These are phyloP conservation scores for Anhinga rufa DNA, from an alignment of 2,113 vertebrate species.

Conservation along the genomic window DNA sequence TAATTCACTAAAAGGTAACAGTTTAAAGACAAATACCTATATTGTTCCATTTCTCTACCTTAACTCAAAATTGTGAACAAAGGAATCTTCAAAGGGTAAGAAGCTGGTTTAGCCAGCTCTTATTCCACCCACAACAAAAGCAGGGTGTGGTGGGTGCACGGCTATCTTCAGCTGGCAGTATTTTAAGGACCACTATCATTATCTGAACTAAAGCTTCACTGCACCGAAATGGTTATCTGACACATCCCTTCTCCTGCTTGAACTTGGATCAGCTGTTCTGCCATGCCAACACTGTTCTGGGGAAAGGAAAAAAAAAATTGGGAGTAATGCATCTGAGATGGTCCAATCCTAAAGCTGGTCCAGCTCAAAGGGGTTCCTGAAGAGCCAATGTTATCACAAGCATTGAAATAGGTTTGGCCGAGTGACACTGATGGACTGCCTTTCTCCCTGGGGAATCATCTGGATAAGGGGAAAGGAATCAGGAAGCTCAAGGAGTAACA, in stretches of 20 bases:
- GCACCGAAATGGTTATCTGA: background rate
- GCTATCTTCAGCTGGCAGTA: constrained; percentile 1
- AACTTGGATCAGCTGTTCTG: background rate
- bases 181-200: background rate
- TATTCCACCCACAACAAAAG: background rate
- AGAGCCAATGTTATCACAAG: background rate
- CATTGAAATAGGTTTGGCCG: background rate
- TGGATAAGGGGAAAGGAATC: background rate
- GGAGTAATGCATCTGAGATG: background rate
- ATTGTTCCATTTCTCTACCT: background rate
- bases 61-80: background rate
- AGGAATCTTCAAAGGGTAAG: background rate
- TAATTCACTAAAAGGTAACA: background rate
- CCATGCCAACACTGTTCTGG: background rate
- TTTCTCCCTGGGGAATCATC: background rate
- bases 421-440: background rate
- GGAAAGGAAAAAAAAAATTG: no score
- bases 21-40: background rate
- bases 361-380: background rate
- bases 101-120: constrained; percentile 43
- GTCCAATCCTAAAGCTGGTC: background rate
- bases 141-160: constrained; percentile 4
- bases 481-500: background rate
- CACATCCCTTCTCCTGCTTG: background rate
- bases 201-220: background rate